Evolutionary conservation across 1,140 invertebrate species (phyloP), one percentile per base, ranked within the genome.

Genomic region (Aphis gossypii): DNA sequence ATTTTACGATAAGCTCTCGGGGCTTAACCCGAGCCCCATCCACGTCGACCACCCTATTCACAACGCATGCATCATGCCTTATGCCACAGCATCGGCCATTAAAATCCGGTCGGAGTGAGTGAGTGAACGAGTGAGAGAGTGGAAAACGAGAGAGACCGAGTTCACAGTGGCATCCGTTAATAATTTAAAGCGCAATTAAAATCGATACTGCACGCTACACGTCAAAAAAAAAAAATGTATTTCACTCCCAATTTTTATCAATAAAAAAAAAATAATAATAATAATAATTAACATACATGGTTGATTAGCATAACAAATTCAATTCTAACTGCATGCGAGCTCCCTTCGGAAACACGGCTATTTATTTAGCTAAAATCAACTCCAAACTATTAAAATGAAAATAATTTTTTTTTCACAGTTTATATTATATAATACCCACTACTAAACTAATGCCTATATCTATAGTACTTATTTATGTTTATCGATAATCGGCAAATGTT

Each of bases 81-180:
- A 93, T 93, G 92, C 92, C 92, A 46, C 92, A 93, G 92, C 76
- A 93, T 93, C 92, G 82, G 92, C 92, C 92, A 93, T 93, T 93
- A 93, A 93, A 93, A 93, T 93, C 92, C 92, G 92, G 92, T 93
- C 92, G 35, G 35, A 68, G n/a, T n/a, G 68, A 41, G 92, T 23
- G 38, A 46, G 68, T n/a, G 30, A 84, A 9, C 2, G 30, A 54
- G 48, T n/a, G 87, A n/a, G 86, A 41, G 90, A 51, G 89, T 54
- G 41, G 41, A n/a, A 14, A 68, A 68, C 30, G 35, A n/a, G 46
- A 48, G 48, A 25, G n/a, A 88, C 86, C 20, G 89, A 60, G 89
- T 90, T 90, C 89, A 90, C 89, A 90, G 89, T 90, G 89, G 89
- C 89, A 68, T 90, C 89, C 89, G 89, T 90, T 93, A 93, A 93